Evolutionary conservation across 2,888 invertebrate species (phyloP).

Genomic region (Hybos culiciformis): DNA sequence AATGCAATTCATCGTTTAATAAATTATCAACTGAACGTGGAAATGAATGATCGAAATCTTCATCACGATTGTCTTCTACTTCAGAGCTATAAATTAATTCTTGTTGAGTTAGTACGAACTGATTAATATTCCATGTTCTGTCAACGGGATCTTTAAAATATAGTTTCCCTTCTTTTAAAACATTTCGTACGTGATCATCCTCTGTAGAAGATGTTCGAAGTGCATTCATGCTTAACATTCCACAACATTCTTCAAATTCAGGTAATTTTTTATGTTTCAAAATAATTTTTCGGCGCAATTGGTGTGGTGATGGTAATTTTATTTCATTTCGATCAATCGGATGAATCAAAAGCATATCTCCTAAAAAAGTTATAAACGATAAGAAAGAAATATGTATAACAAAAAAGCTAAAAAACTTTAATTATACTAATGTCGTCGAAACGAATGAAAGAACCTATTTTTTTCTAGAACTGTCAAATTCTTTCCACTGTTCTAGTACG

Average conservation of each 20-base stretch:
- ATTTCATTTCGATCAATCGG: constrained; percentile 67
- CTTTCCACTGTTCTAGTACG: no score
- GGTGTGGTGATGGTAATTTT: constrained; percentile 69
- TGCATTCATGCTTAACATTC: no score
- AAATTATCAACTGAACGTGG: constrained; percentile 46
- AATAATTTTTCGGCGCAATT: constrained; percentile 61
- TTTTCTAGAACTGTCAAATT: no score
- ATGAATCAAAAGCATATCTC: constrained; percentile 67
- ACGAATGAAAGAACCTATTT: no score
- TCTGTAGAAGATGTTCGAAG: constrained; percentile 25
- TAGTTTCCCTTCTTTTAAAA: constrained; percentile 79
- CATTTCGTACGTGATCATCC: constrained; percentile 66
- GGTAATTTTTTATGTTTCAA: constrained; percentile 89
- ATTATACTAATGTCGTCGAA: no score
- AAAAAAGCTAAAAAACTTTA: no score
- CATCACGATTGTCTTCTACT: constrained; percentile 45
- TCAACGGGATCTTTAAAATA: constrained; percentile 80
- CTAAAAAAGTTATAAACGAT: constrained; percentile 36
- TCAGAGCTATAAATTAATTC: constrained; percentile 64
- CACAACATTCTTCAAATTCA: constrained; percentile 59
- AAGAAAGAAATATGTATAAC: no score
- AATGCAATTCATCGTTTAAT: constrained; percentile 78
- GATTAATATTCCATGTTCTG: constrained; percentile 84
- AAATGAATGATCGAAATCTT: constrained; percentile 39
- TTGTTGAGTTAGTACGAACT: constrained; percentile 78